Evolutionary conservation across 2,888 invertebrate genomes (phyloP), one percentile per base, ranked within the genome.

Genomic region (Oscheius sp.): DNA sequence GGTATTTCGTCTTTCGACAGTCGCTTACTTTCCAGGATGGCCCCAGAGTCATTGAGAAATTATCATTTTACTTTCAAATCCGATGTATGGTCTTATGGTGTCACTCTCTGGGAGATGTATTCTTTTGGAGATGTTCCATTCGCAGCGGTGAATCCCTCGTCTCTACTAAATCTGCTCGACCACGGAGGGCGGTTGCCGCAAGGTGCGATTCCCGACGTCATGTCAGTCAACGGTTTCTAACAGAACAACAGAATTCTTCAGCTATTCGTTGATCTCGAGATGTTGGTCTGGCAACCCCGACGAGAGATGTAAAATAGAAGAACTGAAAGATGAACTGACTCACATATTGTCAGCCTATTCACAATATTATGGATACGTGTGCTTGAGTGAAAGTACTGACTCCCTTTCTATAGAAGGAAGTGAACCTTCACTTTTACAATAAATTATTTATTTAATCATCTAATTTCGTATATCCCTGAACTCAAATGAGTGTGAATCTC

Each of bases 51-150:
- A 13, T 45, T 63, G 3, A n/a, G 25, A 35, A 23, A 63, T 45
- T 63, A 41, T n/a, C 23, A 12, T 23, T 63, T 63, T 25, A 43
- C 63, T 9, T 63, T 63, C 63, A 35, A 46, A 9, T 45, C 63
- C 9, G 63, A 63, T 16, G 35, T 35, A 16, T 58, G 58, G 58
- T 58, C 58, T 29, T 58, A 23, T 27, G 58, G 58, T 9, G 35
- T 58, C 27, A 27, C 25, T 18, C 27, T 58, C n/a, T 58, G 58
- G 58, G 58, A 58, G 25, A 58, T 29, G 9, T 58, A 29, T 27
- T 25, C 58, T 18, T 29, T 58, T 12, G 58, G 58, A 58, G 58
- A 29, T 23, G 58, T 29, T 6, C 58, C 58, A 2, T 58, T 25
- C 29, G 18, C 27, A 2, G 35, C 21, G 13, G 13, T 58, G 1